These are phyloP conservation scores for Laticauda laticaudata DNA, from an alignment of 2,113 vertebrate species.

Conservation along the genomic window DNA sequence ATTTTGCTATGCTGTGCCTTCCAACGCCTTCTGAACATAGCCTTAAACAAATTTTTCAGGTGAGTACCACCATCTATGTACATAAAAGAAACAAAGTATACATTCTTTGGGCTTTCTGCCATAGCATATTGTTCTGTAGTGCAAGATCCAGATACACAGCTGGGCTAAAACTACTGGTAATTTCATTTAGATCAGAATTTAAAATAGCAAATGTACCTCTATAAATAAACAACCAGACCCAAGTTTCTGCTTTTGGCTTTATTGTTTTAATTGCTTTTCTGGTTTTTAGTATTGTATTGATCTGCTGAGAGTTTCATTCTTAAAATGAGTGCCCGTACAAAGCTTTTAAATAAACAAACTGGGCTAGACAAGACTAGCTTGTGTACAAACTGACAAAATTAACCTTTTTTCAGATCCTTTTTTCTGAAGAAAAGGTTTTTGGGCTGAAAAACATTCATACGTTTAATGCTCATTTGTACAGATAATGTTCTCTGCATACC, in stretches of 20 bases:
- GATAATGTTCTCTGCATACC: neutral
- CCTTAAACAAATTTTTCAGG: conserved; percentile 86
- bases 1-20: conserved; percentile 83
- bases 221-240: neutral
- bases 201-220: neutral
- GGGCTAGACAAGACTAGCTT: neutral
- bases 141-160: neutral
- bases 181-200: neutral
- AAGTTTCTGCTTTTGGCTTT: neutral
- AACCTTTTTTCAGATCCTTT: neutral
- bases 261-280: neutral
- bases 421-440: neutral
- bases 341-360: neutral
- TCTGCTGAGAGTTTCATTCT: neutral
- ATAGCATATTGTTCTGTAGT: neutral
- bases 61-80: conserved; percentile 49
- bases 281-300: neutral
- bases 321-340: neutral
- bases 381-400: neutral
- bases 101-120: neutral
- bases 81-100: neutral
- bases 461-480: neutral
- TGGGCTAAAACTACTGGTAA: neutral
- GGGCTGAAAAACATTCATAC: neutral
- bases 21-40: conserved; percentile 81